Base-by-base conservation (phyloP, 2,113 vertebrate genomes). In the Salvelinus sp. region DNA sequence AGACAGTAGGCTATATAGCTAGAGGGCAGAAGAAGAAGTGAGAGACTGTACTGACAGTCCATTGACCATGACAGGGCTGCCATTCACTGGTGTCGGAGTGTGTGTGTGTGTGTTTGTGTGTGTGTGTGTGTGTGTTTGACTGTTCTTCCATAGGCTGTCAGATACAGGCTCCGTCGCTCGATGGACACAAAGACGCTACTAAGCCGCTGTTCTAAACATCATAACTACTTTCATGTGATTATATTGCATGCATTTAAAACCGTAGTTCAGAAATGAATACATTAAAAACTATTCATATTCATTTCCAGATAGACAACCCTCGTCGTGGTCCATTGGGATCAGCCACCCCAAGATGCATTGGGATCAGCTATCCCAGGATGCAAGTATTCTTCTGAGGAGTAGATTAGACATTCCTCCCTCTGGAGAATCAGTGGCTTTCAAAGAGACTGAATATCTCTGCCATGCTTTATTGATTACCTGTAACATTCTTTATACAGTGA, bases 1-100 rank as follows among this genome's bases (percentile, higher is more conserved):
- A 60, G 82, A 58, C 68, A 62, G 58, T 73, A 65, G 16, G 80
- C 83, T 84, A 68, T 76, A 88, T 83, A 83, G 83, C 82, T 86
- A 77, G 80, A 83, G 73, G 74, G 16, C 78, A 50, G 48, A 66
- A 79, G 79, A 86, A 88, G 85, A 90, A 92, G 85, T 83, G 80
- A n/a, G 48, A 33, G 78, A 67, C 82, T 91, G 87, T 91, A 13
- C 79, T 80, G 78, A 65, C 23, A 10, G 69, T 38, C 83, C 6
- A 30, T 81, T 88, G 86, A 76, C 79, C 75, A 62, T 84, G 87
- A 91, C 88, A 90, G 74, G 79, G 79, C 81, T 78, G 81, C 75
- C 81, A 86, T 88, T 91, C 83, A 87, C 4, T 75, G 75, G 82
- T 87, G 33, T 88, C 87, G 85, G 84, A 78, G 30, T 28, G 3